Evolutionary conservation across 2,113 vertebrate species (phyloP), one percentile per base, ranked within the genome.

Genomic region (Nibea coibor): DNA sequence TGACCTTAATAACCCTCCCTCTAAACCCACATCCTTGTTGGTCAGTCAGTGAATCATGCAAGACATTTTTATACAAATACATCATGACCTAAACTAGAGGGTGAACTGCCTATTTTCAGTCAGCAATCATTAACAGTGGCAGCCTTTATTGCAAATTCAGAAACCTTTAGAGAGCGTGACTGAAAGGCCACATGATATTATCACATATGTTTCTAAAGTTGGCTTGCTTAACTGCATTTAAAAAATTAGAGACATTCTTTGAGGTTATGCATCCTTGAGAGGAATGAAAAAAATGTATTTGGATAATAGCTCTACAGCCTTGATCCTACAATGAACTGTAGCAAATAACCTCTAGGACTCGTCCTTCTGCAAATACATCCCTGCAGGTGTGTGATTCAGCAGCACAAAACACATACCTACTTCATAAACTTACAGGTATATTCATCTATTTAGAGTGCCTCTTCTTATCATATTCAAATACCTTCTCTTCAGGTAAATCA

Each of bases 91-190:
- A 16, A 67, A 39, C 62, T n/a, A 28, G 61, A 43, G 39, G 51
- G 68, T 68, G 35, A 47, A 56, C 28, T 39, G 50, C 12, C 31
- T 15, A 4, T 62, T 51, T 50, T 57, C 19, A 58, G 53, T 48
- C n/a, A 62, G 24, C 22, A 84, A 86, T 48, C 24, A 82, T 74
- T 77, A 68, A 78, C 82, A 31, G 3, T 7, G 2, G 22, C 4
- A 47, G 15, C 26, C 5, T 43, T 11, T 19, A 35, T 62, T 39
- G 24, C 6, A 2, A 71, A 50, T 67, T 42, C 4, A 45, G 4
- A 16, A 3, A 42, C 10, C n/a, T n/a, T 43, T 11, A 16, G 3
- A 4, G n/a, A 43, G 4, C 2, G 43, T 0, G 1, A 4, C 5
- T 20, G 0, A 65, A 65, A 24, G 73, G 16, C 39, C 19, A 3